Evolutionary conservation across 2,797 vertebrate genomes (phyloP).

Genomic region (Onychomys arenicola): DNA sequence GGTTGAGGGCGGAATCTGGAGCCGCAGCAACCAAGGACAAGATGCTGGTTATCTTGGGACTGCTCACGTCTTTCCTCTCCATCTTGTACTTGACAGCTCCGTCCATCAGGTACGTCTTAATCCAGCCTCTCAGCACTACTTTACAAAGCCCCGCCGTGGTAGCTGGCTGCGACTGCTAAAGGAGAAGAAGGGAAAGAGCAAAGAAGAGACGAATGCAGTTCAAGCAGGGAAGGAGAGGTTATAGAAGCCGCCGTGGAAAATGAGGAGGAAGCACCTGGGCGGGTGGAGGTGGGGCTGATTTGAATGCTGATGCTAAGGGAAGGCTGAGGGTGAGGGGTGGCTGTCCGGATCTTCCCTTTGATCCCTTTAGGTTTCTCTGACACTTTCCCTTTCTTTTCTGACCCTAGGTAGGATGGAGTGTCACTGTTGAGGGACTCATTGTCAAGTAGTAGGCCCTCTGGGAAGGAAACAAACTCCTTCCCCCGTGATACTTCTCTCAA

Average conservation of each 20-base stretch:
- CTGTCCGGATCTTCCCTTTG: background rate
- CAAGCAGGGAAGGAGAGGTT: slow-evolving; percentile 33
- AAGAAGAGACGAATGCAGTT: background rate
- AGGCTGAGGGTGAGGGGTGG: background rate
- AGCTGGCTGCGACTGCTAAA: slow-evolving; percentile 39
- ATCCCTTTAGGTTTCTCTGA: background rate
- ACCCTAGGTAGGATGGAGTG: background rate
- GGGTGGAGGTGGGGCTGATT: background rate
- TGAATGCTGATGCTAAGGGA: background rate
- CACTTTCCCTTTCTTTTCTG: slow-evolving; percentile 19
- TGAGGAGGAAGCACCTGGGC: slow-evolving; percentile 24
- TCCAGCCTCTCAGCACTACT: slow-evolving; percentile 25
- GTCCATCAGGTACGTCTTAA: slow-evolving; percentile 86
- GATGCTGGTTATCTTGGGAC: slow-evolving; percentile 80
- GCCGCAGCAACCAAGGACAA: slow-evolving; percentile 38
- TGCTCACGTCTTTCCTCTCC: slow-evolving; percentile 77
- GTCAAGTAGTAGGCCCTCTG: background rate
- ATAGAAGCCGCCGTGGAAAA: background rate
- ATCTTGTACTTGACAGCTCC: slow-evolving; percentile 81
- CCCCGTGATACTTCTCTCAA: background rate
- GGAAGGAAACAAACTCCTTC: slow-evolving; percentile 40
- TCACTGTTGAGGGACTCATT: background rate
- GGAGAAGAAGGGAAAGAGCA: background rate
- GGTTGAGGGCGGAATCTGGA: background rate
- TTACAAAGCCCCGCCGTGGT: background rate